phyloP scores from a whole-genome alignment of 1,140 invertebrate species.

The Drosophila nebulosa region DNA sequence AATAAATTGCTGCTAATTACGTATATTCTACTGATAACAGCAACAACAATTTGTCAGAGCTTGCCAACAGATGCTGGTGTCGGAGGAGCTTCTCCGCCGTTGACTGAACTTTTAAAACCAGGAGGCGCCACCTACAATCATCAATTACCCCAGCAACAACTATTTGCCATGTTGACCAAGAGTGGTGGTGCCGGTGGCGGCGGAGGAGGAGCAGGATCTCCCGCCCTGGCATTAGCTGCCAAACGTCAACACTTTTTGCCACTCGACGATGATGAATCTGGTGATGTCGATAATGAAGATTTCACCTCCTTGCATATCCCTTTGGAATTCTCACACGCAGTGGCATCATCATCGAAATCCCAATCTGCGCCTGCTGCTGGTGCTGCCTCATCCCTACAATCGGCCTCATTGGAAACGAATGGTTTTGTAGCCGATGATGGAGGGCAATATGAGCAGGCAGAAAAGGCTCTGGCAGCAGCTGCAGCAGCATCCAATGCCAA shows the following conservation, averaged over 20 bases:
- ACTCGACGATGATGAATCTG: conserved; percentile 49
- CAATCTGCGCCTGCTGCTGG: conserved; percentile 18
- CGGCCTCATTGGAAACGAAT: conserved; percentile 64
- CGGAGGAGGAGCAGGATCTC: conserved; percentile 12
- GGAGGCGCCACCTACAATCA: conserved; percentile 67
- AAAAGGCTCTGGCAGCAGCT: conserved; percentile 55
- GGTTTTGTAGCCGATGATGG: conserved; percentile 76
- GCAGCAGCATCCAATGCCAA: conserved; percentile 34
- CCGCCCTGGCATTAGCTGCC: conserved; percentile 3
- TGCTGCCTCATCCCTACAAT: conserved; percentile 30
- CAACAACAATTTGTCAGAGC: conserved; percentile 75
- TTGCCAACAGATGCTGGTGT: conserved; percentile 46
- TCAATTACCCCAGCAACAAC: conserved; percentile 66
- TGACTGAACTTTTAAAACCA: conserved; percentile 61
- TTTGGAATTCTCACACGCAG: conserved; percentile 6
- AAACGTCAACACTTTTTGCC: conserved; percentile 40
- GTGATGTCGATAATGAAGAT: conserved; percentile 38
- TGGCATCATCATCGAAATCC: background rate
- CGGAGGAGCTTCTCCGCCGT: conserved; percentile 23
- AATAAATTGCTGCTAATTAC: conserved; percentile 80
- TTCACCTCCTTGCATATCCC: conserved; percentile 43
- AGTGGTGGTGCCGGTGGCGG: conserved; percentile 37
- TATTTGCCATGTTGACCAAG: conserved; percentile 69
- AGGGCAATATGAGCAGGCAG: conserved; percentile 67
- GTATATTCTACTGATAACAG: conserved; percentile 73